Base-by-base conservation (phyloP, 2,797 vertebrate genomes). In the Chloroceryle inda region DNA sequence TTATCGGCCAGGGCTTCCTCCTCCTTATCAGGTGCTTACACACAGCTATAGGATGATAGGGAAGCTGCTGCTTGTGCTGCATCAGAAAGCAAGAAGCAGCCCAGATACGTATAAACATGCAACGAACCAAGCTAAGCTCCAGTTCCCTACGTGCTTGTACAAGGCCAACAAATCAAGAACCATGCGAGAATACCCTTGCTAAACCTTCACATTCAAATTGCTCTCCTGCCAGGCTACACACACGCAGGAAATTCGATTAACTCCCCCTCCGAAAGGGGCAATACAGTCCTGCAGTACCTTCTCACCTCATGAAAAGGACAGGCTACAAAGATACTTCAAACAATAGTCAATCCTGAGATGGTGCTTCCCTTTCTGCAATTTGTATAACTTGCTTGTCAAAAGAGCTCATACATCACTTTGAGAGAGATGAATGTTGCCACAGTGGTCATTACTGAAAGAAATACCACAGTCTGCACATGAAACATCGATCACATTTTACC, bases 1-100 rank as follows among this genome's bases (percentile, higher is more conserved):
- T 95, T 94, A 95, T 90, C 95, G 92, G 26, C 53, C 59, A 58
- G 53, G 73, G 50, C 85, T 93, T 95, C 74, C 58, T 91, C 27
- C 77, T 89, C 26, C 56, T 94, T 95, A 95, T 95, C 95, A 88
- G 83, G 85, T 92, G 76, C 85, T 90, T 66, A 66, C 93, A 95
- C 88, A 66, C 76, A 86, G 79, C 89, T 58, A 20, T 0, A 24
- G 53, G 58, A 17, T 68, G 88, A 93, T 75, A 84, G 76, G 26
- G 52, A 83, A 85, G 82, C 21, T 92, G 58, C 82, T 89, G 56
- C 53, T 35, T 38, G 26, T 37, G 33, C 85, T 83, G 73, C 85
- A 74, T 42, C 69, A 68, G 53, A 85, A 84, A 88, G 73, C 62
- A 84, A 67, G 82, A 73, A 33, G 47, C 31, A 53, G 59, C 63